These are phyloP conservation scores for Zaprionus camerounensis DNA, from an alignment of 1,140 invertebrate species.

Conservation along the genomic window DNA sequence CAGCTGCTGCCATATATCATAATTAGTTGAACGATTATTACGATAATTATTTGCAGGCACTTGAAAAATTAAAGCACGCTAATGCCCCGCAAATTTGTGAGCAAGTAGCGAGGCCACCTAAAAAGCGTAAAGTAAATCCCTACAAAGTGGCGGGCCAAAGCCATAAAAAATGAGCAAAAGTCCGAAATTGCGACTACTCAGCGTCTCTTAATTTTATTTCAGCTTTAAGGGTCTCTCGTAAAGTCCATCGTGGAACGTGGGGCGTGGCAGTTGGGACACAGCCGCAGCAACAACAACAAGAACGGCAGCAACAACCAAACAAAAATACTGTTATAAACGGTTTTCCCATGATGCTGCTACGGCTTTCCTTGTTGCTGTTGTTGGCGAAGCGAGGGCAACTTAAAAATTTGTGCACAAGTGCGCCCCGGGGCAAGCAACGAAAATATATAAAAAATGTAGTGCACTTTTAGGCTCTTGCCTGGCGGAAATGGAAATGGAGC, in stretches of 20 bases:
- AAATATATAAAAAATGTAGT: slow-evolving; percentile 46
- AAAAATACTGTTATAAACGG: slow-evolving; percentile 59
- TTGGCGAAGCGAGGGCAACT: slow-evolving; percentile 53
- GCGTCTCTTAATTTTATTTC: slow-evolving; percentile 76
- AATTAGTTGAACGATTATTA: slow-evolving; percentile 57
- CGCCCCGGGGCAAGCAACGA: slow-evolving; percentile 23
- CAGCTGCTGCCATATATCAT: slow-evolving; percentile 26
- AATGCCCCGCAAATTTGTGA: slow-evolving; percentile 63
- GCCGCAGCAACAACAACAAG: slow-evolving; percentile 23
- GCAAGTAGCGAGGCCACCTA: slow-evolving; percentile 30
- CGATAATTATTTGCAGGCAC: slow-evolving; percentile 54
- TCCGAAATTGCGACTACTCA: slow-evolving; percentile 75
- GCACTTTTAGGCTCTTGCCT: slow-evolving; percentile 43
- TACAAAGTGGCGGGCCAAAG: slow-evolving; percentile 59
- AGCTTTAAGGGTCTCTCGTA: slow-evolving; percentile 69
- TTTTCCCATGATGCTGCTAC: slow-evolving; percentile 34
- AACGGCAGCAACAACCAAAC: slow-evolving; percentile 2
- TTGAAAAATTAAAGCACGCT: slow-evolving; percentile 64
- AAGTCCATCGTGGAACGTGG: slow-evolving; percentile 30
- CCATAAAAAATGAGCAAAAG: slow-evolving; percentile 60
- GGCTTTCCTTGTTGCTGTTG: slow-evolving; percentile 25
- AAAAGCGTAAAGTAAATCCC: slow-evolving; percentile 48
- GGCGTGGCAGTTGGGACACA: slow-evolving; percentile 21
- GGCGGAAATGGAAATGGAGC: slow-evolving; percentile 2
- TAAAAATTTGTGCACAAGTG: slow-evolving; percentile 46